Evolutionary conservation across 1,140 invertebrate genomes (phyloP), one percentile per base, ranked within the genome.

Genomic region (Formica exsecta): DNA sequence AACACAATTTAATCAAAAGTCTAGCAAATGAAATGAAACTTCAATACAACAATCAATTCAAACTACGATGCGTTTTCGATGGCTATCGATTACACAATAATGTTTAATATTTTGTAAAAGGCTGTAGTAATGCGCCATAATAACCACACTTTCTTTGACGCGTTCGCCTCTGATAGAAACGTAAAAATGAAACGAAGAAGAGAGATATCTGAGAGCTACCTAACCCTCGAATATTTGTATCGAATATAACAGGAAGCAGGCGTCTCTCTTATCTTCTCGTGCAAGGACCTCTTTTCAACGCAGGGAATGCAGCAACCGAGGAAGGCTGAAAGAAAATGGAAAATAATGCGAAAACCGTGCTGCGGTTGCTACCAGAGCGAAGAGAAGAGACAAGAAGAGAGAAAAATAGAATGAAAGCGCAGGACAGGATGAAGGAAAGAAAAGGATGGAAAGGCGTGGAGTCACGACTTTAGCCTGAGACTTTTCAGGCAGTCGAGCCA

Each of bases 381-480:
- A 36, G 70, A 77, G 71, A 41, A 29, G 51, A 75, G 66, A 44
- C 38, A 29, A 64, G 51, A 62, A 22, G 48, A 44, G 25, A 19
- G 44, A 64, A 44, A 79, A 71, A 75, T 59, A 25, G 77, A 44
- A 54, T 80, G 57, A 64, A 62, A 83, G 71, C 13, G 38, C 77
- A 81, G 75, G 25, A 54, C 32, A 32, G 32, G 65, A 64, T 68
- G 51, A 65, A 73, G 65, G 62, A 80, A 51, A 48, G 79, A 87
- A 83, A 81, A 51, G 83, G 75, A 90, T 73, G 87, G 62, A 85
- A 87, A 91, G 87, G 88, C 85, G 90, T 87, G 68, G 86, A 93
- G 91, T 92, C 90, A 92, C 92, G 92, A 92, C 88, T 92, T 91
- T 90, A 86, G 84, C 80, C 48, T 64, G 91, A 85, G 91, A 92